Conservation (phyloP, 1,140 invertebrate species). For the Polypedilum pembai region DNA sequence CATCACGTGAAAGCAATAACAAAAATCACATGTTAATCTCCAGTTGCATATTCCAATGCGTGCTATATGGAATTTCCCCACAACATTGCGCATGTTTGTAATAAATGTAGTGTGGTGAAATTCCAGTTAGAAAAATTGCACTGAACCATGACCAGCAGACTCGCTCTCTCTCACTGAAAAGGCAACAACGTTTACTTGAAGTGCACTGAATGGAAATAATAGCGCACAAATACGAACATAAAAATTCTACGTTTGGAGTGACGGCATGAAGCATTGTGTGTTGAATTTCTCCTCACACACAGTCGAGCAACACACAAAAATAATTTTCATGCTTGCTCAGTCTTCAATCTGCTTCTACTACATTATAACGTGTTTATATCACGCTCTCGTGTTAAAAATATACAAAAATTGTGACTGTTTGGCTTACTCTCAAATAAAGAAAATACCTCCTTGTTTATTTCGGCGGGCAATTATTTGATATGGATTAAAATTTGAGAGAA, state of each 20-base stretch:
- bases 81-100: background rate
- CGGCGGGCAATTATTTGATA: slow-evolving; percentile 2
- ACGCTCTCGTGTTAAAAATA: background rate
- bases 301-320: background rate
- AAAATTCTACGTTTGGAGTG: background rate
- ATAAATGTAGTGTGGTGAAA: slow-evolving; percentile 5
- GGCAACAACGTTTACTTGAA: slow-evolving; percentile 4
- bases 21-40: slow-evolving; percentile 22
- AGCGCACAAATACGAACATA: background rate
- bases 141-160: slow-evolving; percentile 23
- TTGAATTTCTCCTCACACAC: background rate
- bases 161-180: background rate
- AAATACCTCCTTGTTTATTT: background rate
- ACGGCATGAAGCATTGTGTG: background rate
- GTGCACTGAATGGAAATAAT: slow-evolving; percentile 25
- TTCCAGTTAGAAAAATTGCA: slow-evolving; percentile 20
- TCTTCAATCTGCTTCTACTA: slow-evolving; percentile 15
- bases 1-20: slow-evolving; percentile 2
- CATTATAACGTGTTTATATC: slow-evolving; percentile 21
- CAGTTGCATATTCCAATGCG: background rate
- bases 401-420: too few species aligned
- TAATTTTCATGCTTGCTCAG: background rate
- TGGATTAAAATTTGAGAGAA: background rate
- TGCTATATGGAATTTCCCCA: slow-evolving; percentile 21
- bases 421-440: too few species aligned